phyloP scores from a whole-genome alignment of 2,888 invertebrate genomes.

The Protodeltote pygarga region DNA sequence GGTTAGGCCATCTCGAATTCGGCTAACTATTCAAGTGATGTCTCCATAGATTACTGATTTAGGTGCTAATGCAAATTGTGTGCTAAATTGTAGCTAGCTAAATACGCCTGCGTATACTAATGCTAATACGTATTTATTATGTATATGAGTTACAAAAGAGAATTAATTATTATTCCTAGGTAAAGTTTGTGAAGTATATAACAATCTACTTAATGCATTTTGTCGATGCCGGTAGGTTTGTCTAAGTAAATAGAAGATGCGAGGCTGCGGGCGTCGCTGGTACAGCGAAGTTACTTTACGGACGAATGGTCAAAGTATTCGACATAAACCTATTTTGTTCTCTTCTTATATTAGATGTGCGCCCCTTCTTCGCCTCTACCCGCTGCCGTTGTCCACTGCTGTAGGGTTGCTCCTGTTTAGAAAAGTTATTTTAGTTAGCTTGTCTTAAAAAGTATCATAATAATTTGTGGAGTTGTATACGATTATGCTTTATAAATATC shows the following conservation, averaged over 20 bases:
- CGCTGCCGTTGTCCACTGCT: slow-evolving; percentile 73
- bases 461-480: too few species aligned
- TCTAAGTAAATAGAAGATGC: slow-evolving; percentile 41
- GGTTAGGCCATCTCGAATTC: slow-evolving; percentile 69
- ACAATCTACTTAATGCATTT: slow-evolving; percentile 41
- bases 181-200: slow-evolving; percentile 13
- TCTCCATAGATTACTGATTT: slow-evolving; percentile 59
- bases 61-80: slow-evolving; percentile 50
- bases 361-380: slow-evolving; percentile 77
- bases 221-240: slow-evolving; percentile 35
- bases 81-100: slow-evolving; percentile 30
- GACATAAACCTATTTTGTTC: slow-evolving; percentile 87
- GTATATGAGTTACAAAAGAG: slow-evolving; percentile 24
- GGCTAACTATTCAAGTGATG: slow-evolving; percentile 55
- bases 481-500: too few species aligned
- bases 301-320: slow-evolving; percentile 86
- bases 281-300: slow-evolving; percentile 83
- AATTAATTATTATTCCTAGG: slow-evolving; percentile 24
- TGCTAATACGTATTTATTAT: slow-evolving; percentile 8
- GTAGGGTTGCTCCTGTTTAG: slow-evolving; percentile 67
- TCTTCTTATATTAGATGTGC: slow-evolving; percentile 87
- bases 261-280: slow-evolving; percentile 72
- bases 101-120: slow-evolving; percentile 9
- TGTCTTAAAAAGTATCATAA: too few species aligned
- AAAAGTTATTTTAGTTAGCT: too few species aligned